phyloP scores from a whole-genome alignment of 2,113 vertebrate species.

The Mustelus asterias region DNA sequence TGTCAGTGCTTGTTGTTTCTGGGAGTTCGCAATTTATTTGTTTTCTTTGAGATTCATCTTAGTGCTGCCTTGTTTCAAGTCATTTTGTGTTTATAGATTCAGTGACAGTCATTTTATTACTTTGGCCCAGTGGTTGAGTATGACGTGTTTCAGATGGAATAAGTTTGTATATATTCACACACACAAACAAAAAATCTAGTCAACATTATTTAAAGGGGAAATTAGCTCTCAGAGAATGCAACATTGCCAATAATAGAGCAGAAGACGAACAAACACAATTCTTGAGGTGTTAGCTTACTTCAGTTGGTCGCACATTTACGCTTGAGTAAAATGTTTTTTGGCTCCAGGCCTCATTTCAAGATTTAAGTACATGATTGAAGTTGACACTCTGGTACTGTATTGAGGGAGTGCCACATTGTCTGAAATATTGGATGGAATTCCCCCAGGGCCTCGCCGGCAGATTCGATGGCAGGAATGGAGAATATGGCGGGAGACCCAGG shows the following conservation, averaged over 20 bases:
- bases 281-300: background rate
- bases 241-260: background rate
- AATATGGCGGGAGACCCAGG: too few species aligned
- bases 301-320: background rate
- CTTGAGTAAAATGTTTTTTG: background rate
- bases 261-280: background rate
- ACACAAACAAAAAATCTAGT: background rate
- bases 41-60: background rate
- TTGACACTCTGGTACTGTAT: background rate
- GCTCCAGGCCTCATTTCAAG: background rate
- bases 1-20: background rate
- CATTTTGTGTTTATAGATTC: slow-evolving; percentile 8
- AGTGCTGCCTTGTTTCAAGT: slow-evolving; percentile 14
- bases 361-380: background rate
- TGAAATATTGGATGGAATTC: background rate
- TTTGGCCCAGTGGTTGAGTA: background rate
- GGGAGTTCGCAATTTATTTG: background rate
- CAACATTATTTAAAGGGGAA: background rate
- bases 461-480: too few species aligned
- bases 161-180: background rate
- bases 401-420: background rate
- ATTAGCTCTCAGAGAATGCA: background rate
- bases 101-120: background rate
- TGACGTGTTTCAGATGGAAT: background rate
- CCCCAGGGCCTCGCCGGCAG: too few species aligned